Evolutionary conservation across 2,113 vertebrate species (phyloP).

Genomic region (Acinonyx jubatus): DNA sequence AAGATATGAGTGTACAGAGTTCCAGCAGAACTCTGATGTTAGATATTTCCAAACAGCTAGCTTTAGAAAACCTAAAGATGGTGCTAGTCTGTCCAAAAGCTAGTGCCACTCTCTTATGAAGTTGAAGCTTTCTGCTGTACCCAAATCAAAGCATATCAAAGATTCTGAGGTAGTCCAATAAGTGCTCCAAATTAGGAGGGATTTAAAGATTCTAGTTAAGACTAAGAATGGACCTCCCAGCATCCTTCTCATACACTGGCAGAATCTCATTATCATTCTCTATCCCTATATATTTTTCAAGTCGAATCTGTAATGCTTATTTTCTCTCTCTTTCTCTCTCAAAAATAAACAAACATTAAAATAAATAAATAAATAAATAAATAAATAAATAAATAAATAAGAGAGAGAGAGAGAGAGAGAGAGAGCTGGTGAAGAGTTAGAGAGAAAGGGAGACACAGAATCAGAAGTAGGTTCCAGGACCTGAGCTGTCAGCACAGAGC

Average conservation of each 20-base stretch:
- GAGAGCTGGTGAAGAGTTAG: too few relatives aligned
- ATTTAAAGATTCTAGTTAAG: neutral
- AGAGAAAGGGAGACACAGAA: too few relatives aligned
- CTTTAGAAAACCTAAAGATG: neutral
- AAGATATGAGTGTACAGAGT: neutral
- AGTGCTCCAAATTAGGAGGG: neutral
- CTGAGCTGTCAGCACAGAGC: too few relatives aligned
- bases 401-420: too few relatives aligned
- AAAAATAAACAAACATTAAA: too few relatives aligned
- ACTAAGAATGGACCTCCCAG: neutral
- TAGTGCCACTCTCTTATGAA: neutral
- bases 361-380: too few relatives aligned
- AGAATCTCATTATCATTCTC: neutral
- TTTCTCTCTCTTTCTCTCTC: neutral
- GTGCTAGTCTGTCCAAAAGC: neutral
- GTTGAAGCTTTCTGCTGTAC: neutral
- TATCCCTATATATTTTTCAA: neutral
- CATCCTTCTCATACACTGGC: neutral
- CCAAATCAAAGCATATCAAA: neutral
- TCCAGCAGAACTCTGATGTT: neutral
- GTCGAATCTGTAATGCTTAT: neutral
- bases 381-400: too few relatives aligned
- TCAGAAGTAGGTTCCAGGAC: too few relatives aligned
- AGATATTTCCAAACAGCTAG: neutral
- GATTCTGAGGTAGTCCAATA: neutral